Conservation (phyloP, 2,113 vertebrate species). For the Isurus oxyrinchus region DNA sequence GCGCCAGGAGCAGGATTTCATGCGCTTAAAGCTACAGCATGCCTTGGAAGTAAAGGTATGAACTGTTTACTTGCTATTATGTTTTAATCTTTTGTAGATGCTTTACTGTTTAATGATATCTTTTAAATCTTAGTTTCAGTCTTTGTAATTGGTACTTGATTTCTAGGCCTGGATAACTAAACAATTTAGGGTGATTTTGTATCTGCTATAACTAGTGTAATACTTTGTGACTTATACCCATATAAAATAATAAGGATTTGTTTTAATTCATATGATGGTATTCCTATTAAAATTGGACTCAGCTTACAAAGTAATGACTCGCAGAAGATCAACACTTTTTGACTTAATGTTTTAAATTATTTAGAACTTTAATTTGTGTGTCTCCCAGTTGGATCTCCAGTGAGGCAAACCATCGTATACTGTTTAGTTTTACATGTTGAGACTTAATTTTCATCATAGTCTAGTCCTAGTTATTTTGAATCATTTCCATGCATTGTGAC, state of each 20-base stretch:
- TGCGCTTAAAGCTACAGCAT: slow-evolving; percentile 68
- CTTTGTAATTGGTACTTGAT: background rate
- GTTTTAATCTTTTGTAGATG: background rate
- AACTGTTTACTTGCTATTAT: background rate
- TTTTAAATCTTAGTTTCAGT: background rate
- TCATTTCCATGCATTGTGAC: background rate
- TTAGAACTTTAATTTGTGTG: background rate
- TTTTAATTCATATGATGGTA: background rate
- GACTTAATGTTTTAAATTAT: too few relatives aligned
- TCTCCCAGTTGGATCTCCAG: background rate
- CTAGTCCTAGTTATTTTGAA: background rate
- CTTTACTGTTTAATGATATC: background rate
- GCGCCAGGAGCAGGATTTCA: slow-evolving; percentile 67
- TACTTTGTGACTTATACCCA: background rate
- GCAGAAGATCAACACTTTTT: background rate
- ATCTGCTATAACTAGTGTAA: background rate
- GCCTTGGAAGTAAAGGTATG: slow-evolving; percentile 68
- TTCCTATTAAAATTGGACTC: background rate
- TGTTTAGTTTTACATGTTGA: background rate
- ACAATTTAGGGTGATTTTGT: background rate
- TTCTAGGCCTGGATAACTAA: background rate
- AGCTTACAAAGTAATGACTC: background rate
- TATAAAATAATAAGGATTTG: background rate
- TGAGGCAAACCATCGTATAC: background rate
- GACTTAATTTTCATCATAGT: background rate